phyloP scores from a whole-genome alignment of 2,113 vertebrate species.

The Lonchura striata region DNA sequence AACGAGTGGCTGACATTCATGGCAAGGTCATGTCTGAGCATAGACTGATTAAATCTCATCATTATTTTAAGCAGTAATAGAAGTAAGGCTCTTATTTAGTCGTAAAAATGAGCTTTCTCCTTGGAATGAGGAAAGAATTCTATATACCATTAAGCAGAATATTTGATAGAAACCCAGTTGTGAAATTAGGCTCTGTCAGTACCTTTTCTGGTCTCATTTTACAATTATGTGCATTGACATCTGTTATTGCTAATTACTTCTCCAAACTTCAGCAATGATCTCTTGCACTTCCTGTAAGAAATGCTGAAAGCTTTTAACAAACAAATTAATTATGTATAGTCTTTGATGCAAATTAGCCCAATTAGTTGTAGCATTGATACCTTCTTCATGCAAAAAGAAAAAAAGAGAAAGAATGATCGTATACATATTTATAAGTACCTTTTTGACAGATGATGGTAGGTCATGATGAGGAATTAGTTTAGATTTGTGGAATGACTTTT shows the following conservation, averaged over 20 bases:
- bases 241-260: conserved; percentile 77
- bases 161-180: not conserved
- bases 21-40: not conserved
- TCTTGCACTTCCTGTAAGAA: conserved; percentile 77
- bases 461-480: conserved; percentile 61
- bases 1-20: not conserved
- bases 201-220: not conserved
- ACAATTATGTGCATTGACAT: conserved; percentile 69
- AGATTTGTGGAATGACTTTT: conserved; percentile 39
- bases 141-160: not conserved
- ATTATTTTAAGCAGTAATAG: not conserved
- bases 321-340: conserved; percentile 83
- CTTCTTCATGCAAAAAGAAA: conserved; percentile 43
- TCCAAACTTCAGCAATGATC: conserved; percentile 76
- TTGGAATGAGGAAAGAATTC: not conserved
- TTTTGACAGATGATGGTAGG: conserved; percentile 74
- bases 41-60: not conserved
- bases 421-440: conserved; percentile 79
- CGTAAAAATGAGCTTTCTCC: not conserved
- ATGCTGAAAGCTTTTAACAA: conserved; percentile 80
- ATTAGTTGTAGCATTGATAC: conserved; percentile 80
- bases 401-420: conserved; percentile 25
- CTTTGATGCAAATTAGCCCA: conserved; percentile 80
- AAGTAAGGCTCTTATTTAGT: not conserved
- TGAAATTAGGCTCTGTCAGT: conserved; percentile 14